These are phyloP conservation scores for Hypsibius dujardini DNA, from an alignment of 1,140 invertebrate species.

Conservation along the genomic window DNA sequence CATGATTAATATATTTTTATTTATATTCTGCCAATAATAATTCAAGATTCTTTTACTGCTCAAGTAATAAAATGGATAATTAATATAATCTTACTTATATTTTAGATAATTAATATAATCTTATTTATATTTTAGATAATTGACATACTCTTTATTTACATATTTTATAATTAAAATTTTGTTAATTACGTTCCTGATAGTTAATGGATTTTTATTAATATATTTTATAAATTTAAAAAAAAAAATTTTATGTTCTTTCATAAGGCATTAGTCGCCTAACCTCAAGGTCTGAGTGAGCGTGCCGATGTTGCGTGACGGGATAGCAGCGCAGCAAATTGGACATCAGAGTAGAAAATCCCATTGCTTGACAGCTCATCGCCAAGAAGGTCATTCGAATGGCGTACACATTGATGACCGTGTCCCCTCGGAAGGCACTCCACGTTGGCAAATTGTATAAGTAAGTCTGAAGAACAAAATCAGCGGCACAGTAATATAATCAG, in stretches of 20 bases:
- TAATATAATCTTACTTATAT: too few relatives aligned
- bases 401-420: constrained; percentile 40
- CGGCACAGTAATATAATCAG: constrained; percentile 20
- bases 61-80: too few relatives aligned
- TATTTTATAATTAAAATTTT: too few relatives aligned
- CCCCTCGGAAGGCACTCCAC: constrained; percentile 43
- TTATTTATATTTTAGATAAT: too few relatives aligned
- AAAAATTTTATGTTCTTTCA: not conserved
- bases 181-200: too few relatives aligned
- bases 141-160: too few relatives aligned
- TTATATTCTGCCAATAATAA: too few relatives aligned
- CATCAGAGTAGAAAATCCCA: constrained; percentile 43
- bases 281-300: too few relatives aligned
- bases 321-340: constrained; percentile 38
- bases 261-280: not conserved
- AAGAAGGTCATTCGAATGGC: constrained; percentile 44
- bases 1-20: too few relatives aligned
- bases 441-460: constrained; percentile 42
- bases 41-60: too few relatives aligned
- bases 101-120: too few relatives aligned
- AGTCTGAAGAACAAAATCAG: constrained; percentile 31
- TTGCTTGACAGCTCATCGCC: constrained; percentile 43
- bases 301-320: not conserved
- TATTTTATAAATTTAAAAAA: not conserved
- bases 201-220: too few relatives aligned